Conservation (phyloP, 2,797 vertebrate species). For the Helostoma temminkii region DNA sequence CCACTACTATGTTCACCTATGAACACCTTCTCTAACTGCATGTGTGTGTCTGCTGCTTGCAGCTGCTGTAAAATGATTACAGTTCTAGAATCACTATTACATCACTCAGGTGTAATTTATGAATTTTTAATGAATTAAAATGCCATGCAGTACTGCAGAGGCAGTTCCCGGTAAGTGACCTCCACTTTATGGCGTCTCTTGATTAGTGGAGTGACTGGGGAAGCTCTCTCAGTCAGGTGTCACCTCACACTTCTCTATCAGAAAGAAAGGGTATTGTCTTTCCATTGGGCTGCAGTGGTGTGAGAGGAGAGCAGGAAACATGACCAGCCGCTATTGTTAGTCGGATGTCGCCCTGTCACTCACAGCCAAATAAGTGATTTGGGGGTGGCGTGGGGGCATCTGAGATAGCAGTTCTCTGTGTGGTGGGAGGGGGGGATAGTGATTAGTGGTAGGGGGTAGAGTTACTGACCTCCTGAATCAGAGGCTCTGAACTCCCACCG, state of each 20-base stretch:
- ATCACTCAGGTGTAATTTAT: neutral
- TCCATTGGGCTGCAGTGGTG: conserved; percentile 39
- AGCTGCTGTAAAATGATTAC: too few species aligned
- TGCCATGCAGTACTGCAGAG: conserved; percentile 12
- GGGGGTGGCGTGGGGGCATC: neutral
- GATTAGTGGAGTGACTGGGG: conserved; percentile 35
- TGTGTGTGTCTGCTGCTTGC: too few species aligned
- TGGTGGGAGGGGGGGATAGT: neutral
- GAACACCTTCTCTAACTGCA: too few species aligned
- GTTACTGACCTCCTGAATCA: conserved; percentile 75
- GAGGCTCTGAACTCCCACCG: conserved; percentile 64
- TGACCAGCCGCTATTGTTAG: conserved; percentile 65
- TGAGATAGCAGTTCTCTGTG: conserved; percentile 18
- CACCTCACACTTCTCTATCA: conserved; percentile 63
- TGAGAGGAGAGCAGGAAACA: conserved; percentile 49
- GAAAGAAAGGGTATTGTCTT: conserved; percentile 59
- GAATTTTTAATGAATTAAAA: neutral
- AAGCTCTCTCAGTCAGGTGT: conserved; percentile 45
- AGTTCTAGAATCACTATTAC: too few species aligned
- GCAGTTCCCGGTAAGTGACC: conserved; percentile 10
- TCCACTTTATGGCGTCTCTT: conserved; percentile 18
- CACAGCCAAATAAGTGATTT: conserved; percentile 18
- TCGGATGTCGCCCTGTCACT: conserved; percentile 47
- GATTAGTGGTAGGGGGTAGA: conserved; percentile 29
- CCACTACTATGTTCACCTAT: too few species aligned